phyloP scores from a whole-genome alignment of 2,797 vertebrate genomes.

The Manis pentadactyla region DNA sequence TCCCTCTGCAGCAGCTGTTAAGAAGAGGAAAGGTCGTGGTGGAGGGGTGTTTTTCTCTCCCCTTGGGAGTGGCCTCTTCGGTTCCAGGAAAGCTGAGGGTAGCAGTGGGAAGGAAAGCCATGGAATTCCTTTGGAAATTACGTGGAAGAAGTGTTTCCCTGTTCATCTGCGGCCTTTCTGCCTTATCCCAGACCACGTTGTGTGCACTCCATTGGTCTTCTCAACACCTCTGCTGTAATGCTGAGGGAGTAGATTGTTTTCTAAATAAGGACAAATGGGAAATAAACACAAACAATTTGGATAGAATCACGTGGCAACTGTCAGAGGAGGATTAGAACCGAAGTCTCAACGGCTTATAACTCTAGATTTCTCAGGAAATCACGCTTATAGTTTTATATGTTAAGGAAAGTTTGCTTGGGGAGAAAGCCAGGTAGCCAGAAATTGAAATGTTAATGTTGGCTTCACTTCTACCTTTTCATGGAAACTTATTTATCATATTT shows the following conservation, averaged over 20 bases:
- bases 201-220: not conserved
- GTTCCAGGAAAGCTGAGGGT: not conserved
- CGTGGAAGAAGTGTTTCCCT: not conserved
- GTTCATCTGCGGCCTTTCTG: not conserved
- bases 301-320: not conserved
- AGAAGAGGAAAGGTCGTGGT: not conserved
- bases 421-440: not conserved
- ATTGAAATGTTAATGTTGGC: not conserved
- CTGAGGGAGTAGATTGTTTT: not conserved
- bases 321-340: not conserved
- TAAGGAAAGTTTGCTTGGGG: not conserved
- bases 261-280: not conserved
- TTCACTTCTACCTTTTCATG: not conserved
- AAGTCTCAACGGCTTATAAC: not conserved
- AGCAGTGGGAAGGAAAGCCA: not conserved
- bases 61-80: not conserved
- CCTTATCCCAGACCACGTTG: not conserved
- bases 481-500: not conserved
- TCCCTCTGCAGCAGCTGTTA: rapidly evolving
- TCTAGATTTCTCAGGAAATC: not conserved
- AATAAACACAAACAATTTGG: not conserved
- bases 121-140: not conserved
- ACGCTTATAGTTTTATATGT: not conserved
- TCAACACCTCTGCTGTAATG: not conserved
- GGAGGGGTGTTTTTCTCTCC: not conserved